Conservation (phyloP, 2,888 invertebrate genomes). For the Sipunculus nudus region DNA sequence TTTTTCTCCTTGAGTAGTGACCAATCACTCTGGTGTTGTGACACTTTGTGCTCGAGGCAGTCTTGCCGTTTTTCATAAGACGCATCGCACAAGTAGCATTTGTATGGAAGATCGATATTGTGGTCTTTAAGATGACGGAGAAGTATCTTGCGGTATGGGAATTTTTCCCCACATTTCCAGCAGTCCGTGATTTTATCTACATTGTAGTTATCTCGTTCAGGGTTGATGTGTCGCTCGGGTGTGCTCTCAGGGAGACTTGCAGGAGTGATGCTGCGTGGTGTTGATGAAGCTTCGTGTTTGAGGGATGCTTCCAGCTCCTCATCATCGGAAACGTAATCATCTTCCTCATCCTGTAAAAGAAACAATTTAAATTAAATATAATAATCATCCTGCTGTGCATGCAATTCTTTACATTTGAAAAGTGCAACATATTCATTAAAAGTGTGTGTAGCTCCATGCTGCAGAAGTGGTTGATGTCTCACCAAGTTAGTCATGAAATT, state of each 20-base stretch:
- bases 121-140: slow-evolving; percentile 63
- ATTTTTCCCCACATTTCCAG: slow-evolving; percentile 58
- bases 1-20: slow-evolving; percentile 75
- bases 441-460: too few species aligned
- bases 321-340: slow-evolving; percentile 3
- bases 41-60: slow-evolving; percentile 83
- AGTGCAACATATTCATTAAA: too few species aligned
- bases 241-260: not conserved
- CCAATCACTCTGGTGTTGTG: slow-evolving; percentile 80
- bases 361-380: not conserved
- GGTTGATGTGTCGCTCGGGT: slow-evolving; percentile 44
- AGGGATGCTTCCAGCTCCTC: not conserved
- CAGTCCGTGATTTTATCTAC: slow-evolving; percentile 60
- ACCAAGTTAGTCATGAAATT: too few species aligned
- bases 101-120: slow-evolving; percentile 73
- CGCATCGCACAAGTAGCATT: slow-evolving; percentile 91
- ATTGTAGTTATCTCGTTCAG: slow-evolving; percentile 61
- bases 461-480: too few species aligned
- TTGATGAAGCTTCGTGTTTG: not conserved
- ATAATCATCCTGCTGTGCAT: too few species aligned
- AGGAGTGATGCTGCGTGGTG: not conserved
- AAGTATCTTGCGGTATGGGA: slow-evolving; percentile 52
- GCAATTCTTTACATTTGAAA: too few species aligned
- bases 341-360: not conserved
- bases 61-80: slow-evolving; percentile 83